These are phyloP conservation scores for Drosophila miranda DNA, from an alignment of 1,140 invertebrate species.

Conservation along the genomic window DNA sequence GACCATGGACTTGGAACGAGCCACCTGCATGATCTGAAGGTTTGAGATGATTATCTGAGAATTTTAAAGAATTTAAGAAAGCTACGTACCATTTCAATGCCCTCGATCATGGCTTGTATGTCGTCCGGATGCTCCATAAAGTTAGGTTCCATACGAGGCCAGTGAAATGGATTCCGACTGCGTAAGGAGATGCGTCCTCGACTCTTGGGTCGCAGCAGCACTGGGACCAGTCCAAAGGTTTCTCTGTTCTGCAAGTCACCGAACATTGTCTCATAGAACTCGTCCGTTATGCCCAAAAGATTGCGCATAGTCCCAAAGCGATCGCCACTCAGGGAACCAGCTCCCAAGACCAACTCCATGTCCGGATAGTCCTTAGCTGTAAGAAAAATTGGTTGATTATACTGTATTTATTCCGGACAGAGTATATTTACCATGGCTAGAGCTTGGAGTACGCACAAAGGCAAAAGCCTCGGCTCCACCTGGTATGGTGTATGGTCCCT, in stretches of 20 bases:
- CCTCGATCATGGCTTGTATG: conserved; percentile 87
- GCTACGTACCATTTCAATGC: conserved; percentile 86
- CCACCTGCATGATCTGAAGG: conserved; percentile 85
- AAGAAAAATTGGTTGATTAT: fast-evolving
- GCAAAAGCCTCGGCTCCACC: conserved; percentile 89
- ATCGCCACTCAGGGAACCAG: conserved; percentile 88
- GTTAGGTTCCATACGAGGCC: conserved; percentile 90
- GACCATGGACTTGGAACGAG: conserved; percentile 85
- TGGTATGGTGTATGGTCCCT: conserved; percentile 87
- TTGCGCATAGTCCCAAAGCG: conserved; percentile 86
- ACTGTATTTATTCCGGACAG: too few relatives aligned
- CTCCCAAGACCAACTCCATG: conserved; percentile 90
- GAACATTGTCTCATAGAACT: conserved; percentile 85
- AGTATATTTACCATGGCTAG: conserved; percentile 51
- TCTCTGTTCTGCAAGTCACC: conserved; percentile 82
- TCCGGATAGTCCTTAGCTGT: conserved; percentile 85
- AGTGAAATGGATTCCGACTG: conserved; percentile 87
- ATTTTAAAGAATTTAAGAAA: not conserved
- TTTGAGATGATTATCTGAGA: not conserved
- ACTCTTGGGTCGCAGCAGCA: conserved; percentile 89
- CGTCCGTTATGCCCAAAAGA: conserved; percentile 86
- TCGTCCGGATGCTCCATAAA: conserved; percentile 89
- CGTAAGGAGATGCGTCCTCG: conserved; percentile 87
- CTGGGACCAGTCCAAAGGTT: conserved; percentile 87
- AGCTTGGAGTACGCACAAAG: conserved; percentile 85